Evolutionary conservation across 2,113 vertebrate genomes (phyloP).

Genomic region (Noturus placidus): DNA sequence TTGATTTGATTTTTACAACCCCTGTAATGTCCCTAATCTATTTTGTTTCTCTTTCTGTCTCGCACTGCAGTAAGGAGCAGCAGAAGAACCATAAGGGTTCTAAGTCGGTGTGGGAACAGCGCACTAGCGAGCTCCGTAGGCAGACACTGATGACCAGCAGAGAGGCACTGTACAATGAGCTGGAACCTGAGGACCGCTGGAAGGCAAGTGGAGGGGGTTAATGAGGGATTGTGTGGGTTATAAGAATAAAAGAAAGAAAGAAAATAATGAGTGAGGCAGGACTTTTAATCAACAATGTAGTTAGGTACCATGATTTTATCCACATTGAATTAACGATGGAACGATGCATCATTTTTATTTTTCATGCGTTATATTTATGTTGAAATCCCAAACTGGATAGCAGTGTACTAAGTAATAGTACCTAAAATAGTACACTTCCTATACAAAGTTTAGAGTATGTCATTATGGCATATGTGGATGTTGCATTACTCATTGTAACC

Average conservation of each 20-base stretch:
- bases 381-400: background rate
- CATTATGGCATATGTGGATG: background rate
- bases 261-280: background rate
- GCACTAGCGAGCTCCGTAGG: slow-evolving; percentile 88
- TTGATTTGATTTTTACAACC: background rate
- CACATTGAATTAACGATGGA: background rate
- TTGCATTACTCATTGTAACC: background rate
- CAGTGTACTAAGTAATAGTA: background rate
- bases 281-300: background rate
- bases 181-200: slow-evolving; percentile 90
- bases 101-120: slow-evolving; percentile 93
- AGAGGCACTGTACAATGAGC: slow-evolving; percentile 87
- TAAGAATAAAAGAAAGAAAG: background rate
- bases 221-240: slow-evolving; percentile 41
- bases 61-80: slow-evolving; percentile 83
- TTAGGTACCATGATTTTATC: background rate
- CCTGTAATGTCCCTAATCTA: background rate
- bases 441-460: background rate
- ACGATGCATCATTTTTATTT: background rate
- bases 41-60: slow-evolving; percentile 43
- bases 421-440: background rate
- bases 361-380: background rate
- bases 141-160: slow-evolving; percentile 89
- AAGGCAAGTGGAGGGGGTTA: slow-evolving; percentile 71
- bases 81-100: slow-evolving; percentile 84